Evolutionary conservation across 2,888 invertebrate genomes (phyloP), one percentile per base, ranked within the genome.

Genomic region (Crocallis elinguaria): DNA sequence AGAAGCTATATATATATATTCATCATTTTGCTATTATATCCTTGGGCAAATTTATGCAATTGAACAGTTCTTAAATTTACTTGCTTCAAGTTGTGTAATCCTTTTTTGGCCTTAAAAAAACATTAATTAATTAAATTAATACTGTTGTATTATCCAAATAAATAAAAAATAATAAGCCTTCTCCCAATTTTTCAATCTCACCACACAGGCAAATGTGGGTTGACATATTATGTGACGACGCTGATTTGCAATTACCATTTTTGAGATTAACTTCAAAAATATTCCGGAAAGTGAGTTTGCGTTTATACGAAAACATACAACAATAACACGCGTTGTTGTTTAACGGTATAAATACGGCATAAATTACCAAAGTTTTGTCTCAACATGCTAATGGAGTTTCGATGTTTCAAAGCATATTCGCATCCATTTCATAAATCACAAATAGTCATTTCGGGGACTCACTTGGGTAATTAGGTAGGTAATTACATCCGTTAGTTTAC

Each of bases 341-440:
- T 39, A 39, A 45, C 50, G 49, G 43, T 51, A n/a, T n/a, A 37
- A 46, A 52, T 50, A 42, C 49, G 35, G 58, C 60, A 60, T 63
- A 63, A 54, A 63, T 60, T 60, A 58, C 42, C 46, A 27, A 57
- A 63, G 63, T 63, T 63, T 60, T 44, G 51, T 54, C 50, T 58
- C 49, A 57, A 61, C 59, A 60, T 49, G 56, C 44, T 63, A 63
- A 63, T 63, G 63, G 63, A 54, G 60, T 60, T 58, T 49, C 50
- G 33, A 59, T 60, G 56, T 58, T 58, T 38, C 43, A 53, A 14
- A 38, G 36, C 49, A 49, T 42, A 49, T 45, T 48, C 49, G 46
- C 12, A 43, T 43, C 35, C 23, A 49, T 50, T 49, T 44, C 19
- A 54, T 49, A 46, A 46, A 41, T 52, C 50, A 50, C 50, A 44